Conservation (phyloP, 1,140 invertebrate genomes). For the Drosophila ercepeae region DNA sequence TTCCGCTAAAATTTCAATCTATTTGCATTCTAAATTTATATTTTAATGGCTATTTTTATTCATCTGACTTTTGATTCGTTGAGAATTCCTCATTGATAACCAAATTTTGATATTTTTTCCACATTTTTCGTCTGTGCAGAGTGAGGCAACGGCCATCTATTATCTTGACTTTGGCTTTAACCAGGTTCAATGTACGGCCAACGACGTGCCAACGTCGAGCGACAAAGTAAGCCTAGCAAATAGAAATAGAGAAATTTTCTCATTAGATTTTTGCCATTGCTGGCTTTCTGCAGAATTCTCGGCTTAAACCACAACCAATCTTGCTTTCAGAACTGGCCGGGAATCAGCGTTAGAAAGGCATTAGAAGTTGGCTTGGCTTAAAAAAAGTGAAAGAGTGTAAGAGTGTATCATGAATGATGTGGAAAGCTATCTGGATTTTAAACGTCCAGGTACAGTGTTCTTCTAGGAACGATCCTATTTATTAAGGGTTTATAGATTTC, state of each 20-base stretch:
- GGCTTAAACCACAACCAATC: constrained; percentile 44
- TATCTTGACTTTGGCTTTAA: constrained; percentile 56
- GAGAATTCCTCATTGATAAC: not conserved
- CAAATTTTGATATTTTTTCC: not conserved
- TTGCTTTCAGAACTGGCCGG: constrained; percentile 50
- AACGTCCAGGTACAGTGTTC: too few relatives aligned
- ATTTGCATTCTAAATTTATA: not conserved
- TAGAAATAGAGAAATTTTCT: constrained; percentile 79
- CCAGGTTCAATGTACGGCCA: constrained; percentile 74
- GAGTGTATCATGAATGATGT: too few relatives aligned
- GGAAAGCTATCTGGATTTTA: not conserved
- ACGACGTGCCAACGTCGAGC: constrained; percentile 47
- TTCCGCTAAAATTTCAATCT: not conserved
- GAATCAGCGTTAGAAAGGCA: constrained; percentile 51
- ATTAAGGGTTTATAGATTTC: too few relatives aligned
- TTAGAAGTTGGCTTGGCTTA: constrained; percentile 44
- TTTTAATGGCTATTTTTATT: not conserved
- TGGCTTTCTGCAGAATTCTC: constrained; percentile 20
- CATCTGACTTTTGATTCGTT: not conserved
- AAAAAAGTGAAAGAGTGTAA: constrained; percentile 75
- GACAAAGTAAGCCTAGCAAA: constrained; percentile 45
- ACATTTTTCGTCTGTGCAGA: not conserved
- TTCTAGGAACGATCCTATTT: too few relatives aligned
- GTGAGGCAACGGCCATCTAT: constrained; percentile 31
- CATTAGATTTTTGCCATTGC: constrained; percentile 67